Conservation (phyloP, 2,888 invertebrate species). For the Morinoia aosen region DNA sequence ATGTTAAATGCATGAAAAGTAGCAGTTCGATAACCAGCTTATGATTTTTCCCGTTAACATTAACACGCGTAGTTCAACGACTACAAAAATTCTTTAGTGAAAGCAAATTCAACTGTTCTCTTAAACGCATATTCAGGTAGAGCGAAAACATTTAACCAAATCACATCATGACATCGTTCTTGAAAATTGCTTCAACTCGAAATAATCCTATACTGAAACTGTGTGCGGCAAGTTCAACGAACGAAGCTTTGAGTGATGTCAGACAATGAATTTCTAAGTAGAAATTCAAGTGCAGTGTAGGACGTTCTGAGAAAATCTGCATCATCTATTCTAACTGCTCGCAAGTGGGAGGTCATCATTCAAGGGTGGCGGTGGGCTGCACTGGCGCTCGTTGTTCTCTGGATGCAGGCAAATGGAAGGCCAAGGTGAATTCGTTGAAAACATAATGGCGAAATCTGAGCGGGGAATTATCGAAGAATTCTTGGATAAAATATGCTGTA, state of each 20-base stretch:
- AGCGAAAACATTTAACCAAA: no score
- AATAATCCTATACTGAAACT: not conserved
- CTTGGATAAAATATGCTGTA: not conserved
- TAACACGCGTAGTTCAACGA: not conserved
- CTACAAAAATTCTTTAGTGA: not conserved
- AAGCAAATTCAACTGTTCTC: not conserved
- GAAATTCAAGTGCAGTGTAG: not conserved
- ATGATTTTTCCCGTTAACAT: not conserved
- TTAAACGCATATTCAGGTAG: not conserved
- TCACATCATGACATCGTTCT: not conserved
- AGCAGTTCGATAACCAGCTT: not conserved
- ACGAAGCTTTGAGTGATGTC: not conserved
- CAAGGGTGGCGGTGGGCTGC: not conserved
- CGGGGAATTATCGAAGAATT: not conserved
- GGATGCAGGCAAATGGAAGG: not conserved
- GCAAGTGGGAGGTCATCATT: not conserved
- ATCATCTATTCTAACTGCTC: not conserved
- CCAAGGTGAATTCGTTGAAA: not conserved
- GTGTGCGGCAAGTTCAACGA: not conserved
- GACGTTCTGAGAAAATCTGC: not conserved
- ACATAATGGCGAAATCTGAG: not conserved
- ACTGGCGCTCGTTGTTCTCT: not conserved
- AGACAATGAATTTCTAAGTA: not conserved
- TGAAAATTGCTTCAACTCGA: not conserved
- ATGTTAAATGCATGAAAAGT: not conserved